Evolutionary conservation across 1,140 invertebrate genomes (phyloP), one percentile per base, ranked within the genome.

Genomic region (Pectinophora gossypiella): DNA sequence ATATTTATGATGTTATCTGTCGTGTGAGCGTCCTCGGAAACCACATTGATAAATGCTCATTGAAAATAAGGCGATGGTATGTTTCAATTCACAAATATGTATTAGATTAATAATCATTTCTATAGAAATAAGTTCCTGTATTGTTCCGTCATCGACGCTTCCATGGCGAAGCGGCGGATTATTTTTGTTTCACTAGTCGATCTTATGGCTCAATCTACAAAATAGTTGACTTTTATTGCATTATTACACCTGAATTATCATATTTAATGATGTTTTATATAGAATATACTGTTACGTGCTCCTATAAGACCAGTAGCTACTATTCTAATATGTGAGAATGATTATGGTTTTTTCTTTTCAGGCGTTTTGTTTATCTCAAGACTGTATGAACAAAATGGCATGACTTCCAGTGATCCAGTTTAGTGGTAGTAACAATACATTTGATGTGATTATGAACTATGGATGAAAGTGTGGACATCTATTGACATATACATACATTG

Each of bases 1-100:
- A 88, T 88, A 88, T 88, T 88, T 87, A 88, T 84, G 85, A 88
- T 88, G 86, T 87, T 88, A 88, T 87, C 86, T 88, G 80, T 82
- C 61, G 68, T 87, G 75, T 85, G 82, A 88, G 83, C 86, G 80
- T 87, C 80, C 74, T 77, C 69, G 59, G 70, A 77, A 81, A 83
- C 68, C 75, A 79, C 80, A 85, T 85, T 82, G 66, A 87, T 82
- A 78, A 75, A 87, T 82, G 70, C 53, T 74, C 68, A 64, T 74
- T 69, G 60, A 72, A 82, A 74, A 61, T 58, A 74, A 83, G 72
- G 75, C 74, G 59, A 87, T 87, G 84, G 84, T 87, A 87, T 74
- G 84, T 82, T 72, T 71, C 57, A 72, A 57, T 64, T 57, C 36
- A 51, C 49, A 61, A 68, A 70, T 64, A 48, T 32, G 53, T 48